Conservation (phyloP, 2,797 vertebrate species). For the Chiloscyllium punctatum region DNA sequence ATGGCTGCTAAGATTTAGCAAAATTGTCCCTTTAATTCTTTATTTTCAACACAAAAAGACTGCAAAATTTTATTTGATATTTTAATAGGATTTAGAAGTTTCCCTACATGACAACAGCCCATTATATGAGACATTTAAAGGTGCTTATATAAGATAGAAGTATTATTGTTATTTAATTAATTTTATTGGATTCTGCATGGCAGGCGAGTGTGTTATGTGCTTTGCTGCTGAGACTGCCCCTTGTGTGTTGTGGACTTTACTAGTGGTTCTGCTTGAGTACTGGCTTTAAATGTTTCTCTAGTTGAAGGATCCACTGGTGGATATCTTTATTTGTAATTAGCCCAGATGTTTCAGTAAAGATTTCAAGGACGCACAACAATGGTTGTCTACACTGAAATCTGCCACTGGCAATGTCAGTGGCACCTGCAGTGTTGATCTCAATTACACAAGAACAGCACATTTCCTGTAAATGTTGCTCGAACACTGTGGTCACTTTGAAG, state of each 20-base stretch:
- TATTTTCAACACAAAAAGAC: background rate
- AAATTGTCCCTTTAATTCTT: background rate
- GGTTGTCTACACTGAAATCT: conserved; percentile 1
- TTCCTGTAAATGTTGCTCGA: background rate
- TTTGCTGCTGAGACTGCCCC: background rate
- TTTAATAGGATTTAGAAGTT: background rate
- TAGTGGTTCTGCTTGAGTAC: conserved; percentile 23
- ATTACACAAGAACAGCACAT: background rate
- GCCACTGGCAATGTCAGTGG: background rate
- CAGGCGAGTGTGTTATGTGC: background rate
- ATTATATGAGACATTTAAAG: conserved; percentile 6
- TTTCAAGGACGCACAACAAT: background rate
- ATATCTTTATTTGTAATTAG: conserved; percentile 10
- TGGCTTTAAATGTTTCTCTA: conserved; percentile 9
- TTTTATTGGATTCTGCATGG: conserved; percentile 29
- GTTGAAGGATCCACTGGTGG: conserved; percentile 25
- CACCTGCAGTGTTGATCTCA: background rate
- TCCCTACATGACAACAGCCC: background rate
- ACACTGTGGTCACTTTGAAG: background rate
- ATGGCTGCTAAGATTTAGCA: background rate
- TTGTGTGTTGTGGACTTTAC: conserved; percentile 29
- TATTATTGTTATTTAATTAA: conserved; percentile 26
- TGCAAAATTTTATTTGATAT: background rate
- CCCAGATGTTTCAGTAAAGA: background rate
- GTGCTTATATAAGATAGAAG: conserved; percentile 9